These are phyloP conservation scores for Pseudorectes ferrugineus DNA, from an alignment of 2,113 vertebrate species.

Conservation along the genomic window DNA sequence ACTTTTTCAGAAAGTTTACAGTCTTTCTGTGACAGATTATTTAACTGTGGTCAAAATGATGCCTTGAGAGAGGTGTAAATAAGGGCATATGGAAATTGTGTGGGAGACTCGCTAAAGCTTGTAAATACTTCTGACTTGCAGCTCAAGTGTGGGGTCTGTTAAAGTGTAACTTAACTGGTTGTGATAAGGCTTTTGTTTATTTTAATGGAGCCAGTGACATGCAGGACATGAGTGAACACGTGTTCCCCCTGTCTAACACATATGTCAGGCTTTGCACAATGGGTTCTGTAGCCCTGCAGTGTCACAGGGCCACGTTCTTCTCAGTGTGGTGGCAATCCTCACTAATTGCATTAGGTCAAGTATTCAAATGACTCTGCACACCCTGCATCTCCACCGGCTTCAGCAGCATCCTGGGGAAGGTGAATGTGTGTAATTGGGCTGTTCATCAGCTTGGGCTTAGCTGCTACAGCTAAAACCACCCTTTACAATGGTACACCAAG, in stretches of 20 bases:
- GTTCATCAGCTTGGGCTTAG: not conserved
- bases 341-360: not conserved
- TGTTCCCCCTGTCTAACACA: not conserved
- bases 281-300: not conserved
- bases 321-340: not conserved
- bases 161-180: not conserved
- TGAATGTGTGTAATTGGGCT: not conserved
- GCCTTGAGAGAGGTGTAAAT: constrained; percentile 72
- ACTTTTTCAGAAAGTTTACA: constrained; percentile 79
- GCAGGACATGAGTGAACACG: not conserved
- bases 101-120: constrained; percentile 30
- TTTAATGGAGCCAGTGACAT: not conserved
- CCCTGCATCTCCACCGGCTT: not conserved
- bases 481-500: not conserved
- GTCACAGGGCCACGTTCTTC: not conserved
- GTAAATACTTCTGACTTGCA: constrained; percentile 53
- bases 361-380: not conserved
- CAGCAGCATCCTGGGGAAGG: not conserved
- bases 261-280: not conserved
- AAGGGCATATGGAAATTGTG: constrained; percentile 71
- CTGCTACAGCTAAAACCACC: not conserved
- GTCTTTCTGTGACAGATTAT: constrained; percentile 77
- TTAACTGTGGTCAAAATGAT: constrained; percentile 76
- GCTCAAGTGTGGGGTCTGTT: constrained; percentile 19
- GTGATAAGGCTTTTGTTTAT: constrained; percentile 43